Percentiles rank a stretch among this genome's conserved stretches.
These are phyloP conservation scores for Coecobrya sp. DNA, from an alignment of 2,888 invertebrate genomes.

Conservation along the genomic window DNA sequence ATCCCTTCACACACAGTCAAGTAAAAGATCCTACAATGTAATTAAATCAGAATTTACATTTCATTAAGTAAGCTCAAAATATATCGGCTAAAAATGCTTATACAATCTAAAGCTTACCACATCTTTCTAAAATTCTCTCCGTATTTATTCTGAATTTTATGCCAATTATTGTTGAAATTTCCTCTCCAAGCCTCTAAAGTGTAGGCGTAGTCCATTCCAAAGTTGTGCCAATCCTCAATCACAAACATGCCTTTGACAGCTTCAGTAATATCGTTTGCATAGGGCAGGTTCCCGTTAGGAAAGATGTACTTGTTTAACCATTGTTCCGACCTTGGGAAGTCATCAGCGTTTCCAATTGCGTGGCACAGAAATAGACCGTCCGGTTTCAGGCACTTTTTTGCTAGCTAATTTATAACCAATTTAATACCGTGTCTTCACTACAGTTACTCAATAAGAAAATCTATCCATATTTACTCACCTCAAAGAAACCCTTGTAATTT, in stretches of 20 bases:
- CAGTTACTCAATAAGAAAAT: too few relatives aligned
- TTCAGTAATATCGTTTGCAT: not conserved
- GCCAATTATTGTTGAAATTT: constrained; percentile 55
- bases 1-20: not conserved
- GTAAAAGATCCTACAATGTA: constrained; percentile 1
- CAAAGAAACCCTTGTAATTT: constrained; percentile 67
- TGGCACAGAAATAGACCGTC: constrained; percentile 82
- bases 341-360: constrained; percentile 71
- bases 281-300: constrained; percentile 40
- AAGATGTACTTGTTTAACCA: constrained; percentile 71
- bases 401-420: too few relatives aligned
- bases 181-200: constrained; percentile 52
- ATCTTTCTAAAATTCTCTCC: constrained; percentile 17
- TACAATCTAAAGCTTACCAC: not conserved
- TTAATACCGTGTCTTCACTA: too few relatives aligned
- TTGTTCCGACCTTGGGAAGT: constrained; percentile 60
- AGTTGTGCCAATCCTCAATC: constrained; percentile 69
- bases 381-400: constrained; percentile 45
- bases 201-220: constrained; percentile 49
- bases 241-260: not conserved
- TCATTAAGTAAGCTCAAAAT: too few relatives aligned
- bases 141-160: constrained; percentile 44
- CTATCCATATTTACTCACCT: too few relatives aligned
- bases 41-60: not conserved
- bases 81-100: not conserved